Evolutionary conservation across 2,113 vertebrate genomes (phyloP), one percentile per base, ranked within the genome.

Genomic region (Blennius ocellaris): DNA sequence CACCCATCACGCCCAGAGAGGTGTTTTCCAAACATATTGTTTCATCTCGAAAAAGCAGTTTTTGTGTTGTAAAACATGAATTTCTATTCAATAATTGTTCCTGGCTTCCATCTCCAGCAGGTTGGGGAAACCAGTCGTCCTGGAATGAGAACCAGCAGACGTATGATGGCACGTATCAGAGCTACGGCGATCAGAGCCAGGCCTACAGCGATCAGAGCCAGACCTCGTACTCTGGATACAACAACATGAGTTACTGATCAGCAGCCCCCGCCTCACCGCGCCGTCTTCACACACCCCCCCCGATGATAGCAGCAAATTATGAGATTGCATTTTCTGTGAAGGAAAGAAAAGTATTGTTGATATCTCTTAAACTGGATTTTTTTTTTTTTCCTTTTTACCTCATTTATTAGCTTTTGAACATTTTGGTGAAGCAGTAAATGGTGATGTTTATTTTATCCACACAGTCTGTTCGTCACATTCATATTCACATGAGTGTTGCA

Each of bases 121-220:
- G 70, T 12, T 92, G 90, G 89, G 87, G 76, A 0, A 68, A 72
- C 58, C 91, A 90, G 83, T 21, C 75, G 1, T 83, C 79, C 14
- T 92, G 85, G 88, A 30, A 30, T 4, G 85, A 21, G 14, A 66
- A 6, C 44, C 83, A 87, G 66, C 90, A 88, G 51, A 78, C 63
- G 1, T 88, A 82, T 3, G 4, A 21, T 14, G 3, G 36, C 17
- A 17, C n/a, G 36, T 83, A 90, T 76, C 87, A 86, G 76, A 72
- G 78, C 40, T 84, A 54, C 2, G 69, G 39, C 44, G 88, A 66
- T 62, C 81, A 88, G 16, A 81, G 56, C 78, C 87, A 86, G 76
- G 73, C 76, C 40, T 84, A 54, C 2, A 67, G 39, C 44, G 88
- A 66, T 62, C 81, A 88, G 16, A 81, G 56, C 83, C 81, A 87